Base-by-base conservation (phyloP, 1,140 invertebrate genomes). In the Whitmania pigra region DNA sequence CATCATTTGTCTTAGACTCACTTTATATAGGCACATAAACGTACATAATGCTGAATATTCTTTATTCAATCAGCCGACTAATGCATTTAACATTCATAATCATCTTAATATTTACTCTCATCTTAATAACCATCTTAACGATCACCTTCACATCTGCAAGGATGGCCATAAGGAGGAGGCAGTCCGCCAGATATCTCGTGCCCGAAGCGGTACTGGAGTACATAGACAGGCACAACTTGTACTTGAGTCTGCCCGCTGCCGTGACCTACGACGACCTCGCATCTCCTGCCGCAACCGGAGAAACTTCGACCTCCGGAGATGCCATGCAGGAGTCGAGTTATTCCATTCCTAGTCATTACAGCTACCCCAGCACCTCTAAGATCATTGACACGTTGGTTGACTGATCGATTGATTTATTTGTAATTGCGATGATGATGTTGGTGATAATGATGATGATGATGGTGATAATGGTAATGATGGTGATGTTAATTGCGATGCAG, bases 111-210 rank as follows among this genome's bases (percentile, higher is more conserved):
- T n/a, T n/a, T n/a, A n/a, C n/a, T n/a, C 31, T 36, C 31, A 2
- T 36, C 31, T 3, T 36, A 6, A 36, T 36, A 3, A 36, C 31
- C 31, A 6, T 6, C 31, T 2, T 36, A 3, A 6, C 2, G 31
- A 36, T 36, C 31, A 1, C 9, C 5, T 49, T 49, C 43, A 11
- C 9, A 4, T 7, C 9, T 7, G 11, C 29, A 25, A 63, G 57
- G 29, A 63, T 31, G 22, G 57, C 91, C 4, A 78, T 94, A 0
- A 84, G 87, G 57, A 85, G 91, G 66, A 86, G 87, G 3, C 89
- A 93, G 78, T 93, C 91, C 79, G 88, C 93, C 0, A 89, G 89
- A 79, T 94, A 94, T 81, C 82, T 94, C 25, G 84, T 93, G 4
- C 88, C 89, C 73, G 90, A 93, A 78, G 80, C 85, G 54, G 90